These are phyloP conservation scores for Albula glossodonta DNA, from an alignment of 2,113 vertebrate species.

Conservation along the genomic window DNA sequence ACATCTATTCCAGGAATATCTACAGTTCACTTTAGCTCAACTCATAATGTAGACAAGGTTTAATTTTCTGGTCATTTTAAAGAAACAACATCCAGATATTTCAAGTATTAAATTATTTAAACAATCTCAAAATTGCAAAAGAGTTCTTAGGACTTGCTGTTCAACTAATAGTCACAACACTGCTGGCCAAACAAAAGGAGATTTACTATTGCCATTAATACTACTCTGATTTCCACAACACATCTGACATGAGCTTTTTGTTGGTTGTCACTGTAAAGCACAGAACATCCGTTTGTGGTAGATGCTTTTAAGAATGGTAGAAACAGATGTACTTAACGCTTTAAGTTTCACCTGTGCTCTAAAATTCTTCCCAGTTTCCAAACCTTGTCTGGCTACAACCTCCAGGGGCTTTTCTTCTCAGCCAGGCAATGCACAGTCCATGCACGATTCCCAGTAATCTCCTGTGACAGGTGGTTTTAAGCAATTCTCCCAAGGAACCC, in stretches of 20 bases:
- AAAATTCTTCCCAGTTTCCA: conserved; percentile 42
- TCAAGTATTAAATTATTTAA: neutral
- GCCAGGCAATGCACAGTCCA: conserved; percentile 37
- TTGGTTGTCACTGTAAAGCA: neutral
- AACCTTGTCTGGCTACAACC: conserved; percentile 11
- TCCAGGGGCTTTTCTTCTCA: conserved; percentile 17
- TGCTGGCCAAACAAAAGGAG: neutral
- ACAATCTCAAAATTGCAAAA: neutral
- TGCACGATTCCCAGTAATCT: conserved; percentile 39
- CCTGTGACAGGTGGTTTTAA: conserved; percentile 53
- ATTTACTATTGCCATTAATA: neutral
- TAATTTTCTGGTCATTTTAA: neutral
- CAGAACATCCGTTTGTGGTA: too few species aligned
- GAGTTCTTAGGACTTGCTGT: neutral
- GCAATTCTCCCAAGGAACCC: conserved; percentile 47
- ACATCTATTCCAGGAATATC: neutral
- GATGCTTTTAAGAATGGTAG: neutral
- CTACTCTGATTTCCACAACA: neutral
- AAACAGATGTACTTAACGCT: neutral
- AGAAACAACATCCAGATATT: neutral
- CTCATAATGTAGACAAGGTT: neutral
- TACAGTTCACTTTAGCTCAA: neutral
- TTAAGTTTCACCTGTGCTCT: neutral
- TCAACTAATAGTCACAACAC: neutral
- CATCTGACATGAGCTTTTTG: neutral